phyloP scores from a whole-genome alignment of 2,888 invertebrate species.

The Agrenia bidenticulata region DNA sequence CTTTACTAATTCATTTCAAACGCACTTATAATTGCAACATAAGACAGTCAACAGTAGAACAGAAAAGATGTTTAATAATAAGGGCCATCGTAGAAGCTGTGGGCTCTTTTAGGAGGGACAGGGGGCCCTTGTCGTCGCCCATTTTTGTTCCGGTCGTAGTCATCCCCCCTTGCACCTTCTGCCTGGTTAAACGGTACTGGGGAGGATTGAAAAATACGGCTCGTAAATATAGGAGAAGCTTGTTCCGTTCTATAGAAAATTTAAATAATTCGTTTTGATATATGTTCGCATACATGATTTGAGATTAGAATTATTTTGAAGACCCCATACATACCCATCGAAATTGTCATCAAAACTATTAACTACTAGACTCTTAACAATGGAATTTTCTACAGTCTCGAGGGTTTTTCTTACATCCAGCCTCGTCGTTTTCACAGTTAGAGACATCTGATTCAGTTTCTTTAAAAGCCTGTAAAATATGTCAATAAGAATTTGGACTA shows the following conservation, averaged over 20 bases:
- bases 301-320: no score
- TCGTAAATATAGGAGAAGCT: constrained; percentile 35
- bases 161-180: not conserved
- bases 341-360: not conserved
- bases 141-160: not conserved
- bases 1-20: no score
- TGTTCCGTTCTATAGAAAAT: constrained; percentile 21
- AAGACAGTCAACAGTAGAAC: no score
- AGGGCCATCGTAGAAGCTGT: constrained; percentile 3
- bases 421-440: constrained; percentile 6
- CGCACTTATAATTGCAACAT: no score
- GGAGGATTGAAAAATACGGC: constrained; percentile 23
- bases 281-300: no score
- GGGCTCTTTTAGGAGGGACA: constrained; percentile 9
- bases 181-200: constrained; percentile 19
- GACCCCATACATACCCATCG: no score
- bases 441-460: not conserved
- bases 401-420: constrained; percentile 6
- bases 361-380: not conserved
- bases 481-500: no score
- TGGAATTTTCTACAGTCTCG: constrained; percentile 1
- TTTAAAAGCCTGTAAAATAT: constrained; percentile 14
- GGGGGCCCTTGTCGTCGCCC: not conserved
- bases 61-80: not conserved
- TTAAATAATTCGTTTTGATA: no score